Percentiles rank a stretch among this genome's conserved stretches.
Evolutionary conservation across 2,113 vertebrate species (phyloP).

Genomic region (Pomatostomus ruficeps): DNA sequence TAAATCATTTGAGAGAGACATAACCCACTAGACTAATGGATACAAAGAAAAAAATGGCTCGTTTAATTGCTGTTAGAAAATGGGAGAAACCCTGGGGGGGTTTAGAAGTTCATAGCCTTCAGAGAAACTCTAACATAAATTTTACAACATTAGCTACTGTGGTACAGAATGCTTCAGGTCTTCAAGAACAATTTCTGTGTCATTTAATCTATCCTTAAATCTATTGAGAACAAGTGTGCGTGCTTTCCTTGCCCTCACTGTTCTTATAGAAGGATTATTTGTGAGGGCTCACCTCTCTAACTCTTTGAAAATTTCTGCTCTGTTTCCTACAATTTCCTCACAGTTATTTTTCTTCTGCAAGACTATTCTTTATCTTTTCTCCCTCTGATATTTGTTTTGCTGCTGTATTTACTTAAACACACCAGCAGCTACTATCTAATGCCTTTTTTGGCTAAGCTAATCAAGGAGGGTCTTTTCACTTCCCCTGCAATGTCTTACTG

Average conservation of each 20-base stretch:
- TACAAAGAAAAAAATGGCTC: neutral
- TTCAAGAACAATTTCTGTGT: neutral
- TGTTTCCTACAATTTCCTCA: neutral
- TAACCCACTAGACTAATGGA: neutral
- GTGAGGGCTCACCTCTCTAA: neutral
- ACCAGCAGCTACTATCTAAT: neutral
- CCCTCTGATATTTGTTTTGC: neutral
- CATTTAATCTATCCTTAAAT: neutral
- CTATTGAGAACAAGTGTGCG: neutral
- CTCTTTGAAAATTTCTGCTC: neutral
- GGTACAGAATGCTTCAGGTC: neutral
- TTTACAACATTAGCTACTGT: neutral
- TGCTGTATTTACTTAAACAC: neutral
- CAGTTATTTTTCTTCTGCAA: neutral
- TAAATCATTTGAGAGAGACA: neutral
- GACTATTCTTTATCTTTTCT: neutral
- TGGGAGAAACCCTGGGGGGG: neutral
- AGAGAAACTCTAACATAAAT: neutral
- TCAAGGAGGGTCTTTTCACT: neutral
- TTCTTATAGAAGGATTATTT: neutral
- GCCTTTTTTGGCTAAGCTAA: neutral
- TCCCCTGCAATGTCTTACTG: neutral
- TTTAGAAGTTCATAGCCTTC: neutral
- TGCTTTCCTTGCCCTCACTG: neutral
- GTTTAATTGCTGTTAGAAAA: slow-evolving; percentile 33